Evolutionary conservation across 2,113 vertebrate species (phyloP).

Genomic region (Centropus unirufus): DNA sequence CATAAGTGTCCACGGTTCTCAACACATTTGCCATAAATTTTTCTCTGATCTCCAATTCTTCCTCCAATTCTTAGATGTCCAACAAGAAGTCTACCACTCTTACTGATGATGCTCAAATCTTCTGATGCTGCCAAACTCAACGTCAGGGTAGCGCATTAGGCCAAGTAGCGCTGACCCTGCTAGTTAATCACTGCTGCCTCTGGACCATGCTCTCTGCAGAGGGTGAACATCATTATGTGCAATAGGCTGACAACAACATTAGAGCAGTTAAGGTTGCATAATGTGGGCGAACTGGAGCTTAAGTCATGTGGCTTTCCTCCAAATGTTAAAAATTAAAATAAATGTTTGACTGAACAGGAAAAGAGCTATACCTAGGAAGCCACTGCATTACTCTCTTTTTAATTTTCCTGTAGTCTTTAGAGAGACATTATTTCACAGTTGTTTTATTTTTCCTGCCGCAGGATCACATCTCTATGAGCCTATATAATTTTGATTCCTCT

Average conservation of each 20-base stretch:
- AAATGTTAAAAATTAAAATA: neutral
- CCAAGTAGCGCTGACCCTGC: neutral
- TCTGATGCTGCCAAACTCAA: neutral
- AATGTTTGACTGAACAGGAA: neutral
- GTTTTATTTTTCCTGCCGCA: neutral
- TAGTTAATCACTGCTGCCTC: neutral
- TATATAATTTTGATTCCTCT: neutral
- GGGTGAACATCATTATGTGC: neutral
- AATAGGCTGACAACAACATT: neutral
- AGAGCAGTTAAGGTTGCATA: neutral
- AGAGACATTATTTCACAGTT: neutral
- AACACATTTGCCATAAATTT: neutral
- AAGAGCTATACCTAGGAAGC: neutral
- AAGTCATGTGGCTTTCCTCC: neutral
- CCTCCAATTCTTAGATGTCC: neutral
- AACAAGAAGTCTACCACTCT: no score
- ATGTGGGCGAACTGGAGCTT: neutral
- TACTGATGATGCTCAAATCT: neutral
- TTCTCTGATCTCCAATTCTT: neutral
- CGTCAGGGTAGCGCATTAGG: fast-evolving
- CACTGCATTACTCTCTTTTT: neutral
- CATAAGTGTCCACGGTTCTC: neutral
- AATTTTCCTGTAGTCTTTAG: neutral
- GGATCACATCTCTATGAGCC: neutral
- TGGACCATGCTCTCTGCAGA: neutral